Base-by-base conservation (phyloP, 2,113 vertebrate genomes). In the Candoia aspera region DNA sequence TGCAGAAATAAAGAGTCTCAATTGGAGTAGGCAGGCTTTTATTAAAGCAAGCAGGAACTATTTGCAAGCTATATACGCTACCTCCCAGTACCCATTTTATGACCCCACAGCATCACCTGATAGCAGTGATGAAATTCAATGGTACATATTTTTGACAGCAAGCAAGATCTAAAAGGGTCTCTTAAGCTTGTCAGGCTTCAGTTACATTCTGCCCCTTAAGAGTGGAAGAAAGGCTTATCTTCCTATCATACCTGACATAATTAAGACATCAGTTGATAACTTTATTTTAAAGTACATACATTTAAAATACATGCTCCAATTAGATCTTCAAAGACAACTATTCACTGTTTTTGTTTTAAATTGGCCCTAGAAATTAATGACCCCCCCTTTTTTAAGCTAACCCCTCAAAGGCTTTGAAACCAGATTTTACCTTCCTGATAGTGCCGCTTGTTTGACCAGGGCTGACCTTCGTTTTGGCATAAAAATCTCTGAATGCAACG, bases 401-500 rank as follows among this genome's bases (percentile, higher is more conserved):
- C 0, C 17, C 73, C 17, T 42, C 33, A 42, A 23, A 8, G 3
- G 33, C 4, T 53, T 0, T 42, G 23, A 85, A 91, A 84, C 85
- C 42, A 84, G 88, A 54, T 87, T 94, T 89, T 96, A 99, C 99
- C 99, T 95, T 99, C 99, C 87, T 99, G 99, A 96, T 99, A 99
- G 96, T 99, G 99, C 49, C 98, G 98, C 96, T 99, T 99, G 96
- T 98, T 98, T 59, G 99, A 99, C 99, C 99, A 99, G 0, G 98
- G 97, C 92, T 99, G 99, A 5, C 99, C 99, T 29, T 99, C 99
- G 21, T 98, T 99, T 93, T 98, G 98, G 95, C 99, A 96, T 29
- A 99, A 97, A 96, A 99, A 99, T 96, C 99, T 98, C 97, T 99
- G 99, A 97, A 99, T 98, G 96, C 99, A 99, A 6, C 98, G 97